These are phyloP conservation scores for Parnassius apollo DNA, from an alignment of 2,888 invertebrate genomes.

Conservation along the genomic window DNA sequence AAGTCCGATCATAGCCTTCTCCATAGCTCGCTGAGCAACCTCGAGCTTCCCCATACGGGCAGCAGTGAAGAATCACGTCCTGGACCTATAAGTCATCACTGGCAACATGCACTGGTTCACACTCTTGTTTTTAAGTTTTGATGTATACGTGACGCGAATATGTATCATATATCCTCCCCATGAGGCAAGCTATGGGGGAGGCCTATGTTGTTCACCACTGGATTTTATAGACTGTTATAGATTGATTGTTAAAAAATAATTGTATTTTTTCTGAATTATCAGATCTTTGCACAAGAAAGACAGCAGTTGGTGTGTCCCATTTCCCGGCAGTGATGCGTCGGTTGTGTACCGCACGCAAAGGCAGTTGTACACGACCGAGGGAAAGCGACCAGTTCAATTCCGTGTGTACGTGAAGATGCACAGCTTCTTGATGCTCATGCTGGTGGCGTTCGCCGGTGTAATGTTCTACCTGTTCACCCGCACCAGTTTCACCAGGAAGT, in stretches of 20 bases:
- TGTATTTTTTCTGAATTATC: constrained; percentile 28
- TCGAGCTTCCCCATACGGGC: too few species aligned
- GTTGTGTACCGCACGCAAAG: constrained; percentile 92
- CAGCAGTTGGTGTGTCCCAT: constrained; percentile 85
- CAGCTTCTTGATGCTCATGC: constrained; percentile 65
- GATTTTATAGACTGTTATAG: background rate
- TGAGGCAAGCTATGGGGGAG: too few species aligned
- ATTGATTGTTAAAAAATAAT: background rate
- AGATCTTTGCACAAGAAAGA: constrained; percentile 74
- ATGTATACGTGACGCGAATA: too few species aligned
- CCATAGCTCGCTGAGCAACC: too few species aligned
- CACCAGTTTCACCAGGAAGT: constrained; percentile 38
- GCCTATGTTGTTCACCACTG: too few species aligned
- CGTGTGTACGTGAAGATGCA: constrained; percentile 85
- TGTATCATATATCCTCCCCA: too few species aligned
- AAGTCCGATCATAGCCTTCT: too few species aligned
- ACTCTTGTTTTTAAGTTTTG: too few species aligned
- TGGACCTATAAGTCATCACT: too few species aligned
- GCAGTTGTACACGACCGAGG: constrained; percentile 83
- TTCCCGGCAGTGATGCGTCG: constrained; percentile 91
- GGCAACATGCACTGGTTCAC: too few species aligned
- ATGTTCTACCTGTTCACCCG: constrained; percentile 54
- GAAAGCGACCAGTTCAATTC: constrained; percentile 89
- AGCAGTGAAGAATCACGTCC: too few species aligned
- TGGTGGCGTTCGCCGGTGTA: constrained; percentile 76